Base-by-base conservation (phyloP, 92 coral and sea anemone genomes). In the Hydrozoanthus gracilis region DNA sequence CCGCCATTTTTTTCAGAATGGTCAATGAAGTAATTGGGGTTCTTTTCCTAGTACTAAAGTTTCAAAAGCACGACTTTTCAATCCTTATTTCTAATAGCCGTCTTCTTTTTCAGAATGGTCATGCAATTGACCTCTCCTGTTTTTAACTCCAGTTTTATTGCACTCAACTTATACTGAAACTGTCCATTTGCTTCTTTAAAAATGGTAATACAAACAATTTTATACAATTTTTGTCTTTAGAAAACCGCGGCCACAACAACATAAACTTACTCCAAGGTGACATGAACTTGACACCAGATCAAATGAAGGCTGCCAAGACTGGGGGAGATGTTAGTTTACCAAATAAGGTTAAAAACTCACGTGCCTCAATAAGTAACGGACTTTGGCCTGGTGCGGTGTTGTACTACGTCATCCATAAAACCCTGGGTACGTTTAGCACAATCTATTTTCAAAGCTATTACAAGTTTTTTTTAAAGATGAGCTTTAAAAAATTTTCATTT, bases 281-380 rank as follows among this genome's bases (percentile, higher is more conserved):
- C 77, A 72, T 72, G 51, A 46, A 11, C 12, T 12, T 44, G 51
- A 39, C 51, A 44, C 4, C 4, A 16, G 1, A 35, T 12, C 76
- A 71, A 46, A 44, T 8, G 50, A 71, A 71, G 27, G 76, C 76
- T 8, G 76, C 16, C 5, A 46, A 13, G 14, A 9, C 51, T 0
- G 76, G 76, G 45, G n/a, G n/a, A 71, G 76, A 44, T 44, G n/a
- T 71, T 44, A 71, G 51, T 71, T 46, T 66, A 18, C 35, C 71
- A 17, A 18, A 35, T 68, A 68, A 68, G 47, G 46, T 27, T 20
- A 68, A 44, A 8, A 15, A 11, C 13, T 8, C 55, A 4, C 77
- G 77, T 48, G 55, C 55, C n/a, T 45, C 77, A 4, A 45, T 72
- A 45, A 7, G 15, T 48, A 45, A 72, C 6, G 77, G 77, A 13